Evolutionary conservation across 2,113 vertebrate genomes (phyloP), one percentile per base, ranked within the genome.

Genomic region (Bubo bubo): DNA sequence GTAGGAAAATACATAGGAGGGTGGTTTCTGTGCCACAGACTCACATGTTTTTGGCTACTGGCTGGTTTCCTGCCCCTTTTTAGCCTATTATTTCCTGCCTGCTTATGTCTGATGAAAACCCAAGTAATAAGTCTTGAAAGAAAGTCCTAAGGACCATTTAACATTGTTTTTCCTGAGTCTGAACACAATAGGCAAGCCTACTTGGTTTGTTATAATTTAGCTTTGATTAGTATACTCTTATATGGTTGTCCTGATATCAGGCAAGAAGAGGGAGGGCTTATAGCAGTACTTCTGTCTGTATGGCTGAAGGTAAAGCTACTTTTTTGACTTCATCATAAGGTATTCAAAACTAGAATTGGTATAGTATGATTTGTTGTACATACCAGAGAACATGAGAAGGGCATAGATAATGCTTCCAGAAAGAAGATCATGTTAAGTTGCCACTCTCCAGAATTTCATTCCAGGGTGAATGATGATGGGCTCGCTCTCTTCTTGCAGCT

Each of bases 401-500:
- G 39, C 67, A 49, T 9, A 45, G 47, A 10, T 35, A 63, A 43
- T 27, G 49, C 2, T 82, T 52, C 4, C 5, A 63, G 27, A 90
- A 60, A 70, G 39, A 66, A 35, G 9, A 35, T 32, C 5, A 4
- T 8, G 16, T 6, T 19, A 67, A 37, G 12, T 19, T 81, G 35
- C n/a, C 20, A 10, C 23, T 59, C 8, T 27, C n/a, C n/a, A 41
- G 43, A 35, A 39, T 74, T 84, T 75, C 12, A 23, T 79, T 77
- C 22, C 1, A 9, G 24, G 26, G 10, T 75, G 13, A 82, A 53
- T 87, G 47, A 75, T 12, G 45, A 85, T 23, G 45, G 53, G 10
- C 35, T 79, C 12, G 7, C 28, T 70, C 9, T 97, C 74, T 94
- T 95, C 63, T 91, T 87, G 63, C 98, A 99, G 99, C 99, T 99